Conservation (phyloP, 2,797 vertebrate genomes). For the Anguilla anguilla region DNA sequence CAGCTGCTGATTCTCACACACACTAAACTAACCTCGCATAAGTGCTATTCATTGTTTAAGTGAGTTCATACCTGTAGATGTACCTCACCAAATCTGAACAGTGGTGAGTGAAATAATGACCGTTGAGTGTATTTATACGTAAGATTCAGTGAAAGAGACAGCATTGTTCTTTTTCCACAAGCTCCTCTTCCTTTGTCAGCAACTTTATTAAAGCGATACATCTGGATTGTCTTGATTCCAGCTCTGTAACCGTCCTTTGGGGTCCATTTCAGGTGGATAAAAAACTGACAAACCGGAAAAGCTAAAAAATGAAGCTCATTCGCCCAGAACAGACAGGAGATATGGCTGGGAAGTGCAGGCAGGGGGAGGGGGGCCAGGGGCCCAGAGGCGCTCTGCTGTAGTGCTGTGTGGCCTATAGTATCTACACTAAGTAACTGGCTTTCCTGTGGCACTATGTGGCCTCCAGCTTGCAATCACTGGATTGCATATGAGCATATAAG, state of each 20-base stretch:
- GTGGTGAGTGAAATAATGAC: background rate
- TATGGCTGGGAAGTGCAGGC: too few species aligned
- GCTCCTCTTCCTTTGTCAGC: background rate
- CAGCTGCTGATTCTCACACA: background rate
- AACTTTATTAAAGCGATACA: background rate
- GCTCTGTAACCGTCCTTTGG: background rate
- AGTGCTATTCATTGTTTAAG: conserved; percentile 3
- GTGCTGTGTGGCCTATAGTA: background rate
- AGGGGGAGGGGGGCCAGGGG: background rate
- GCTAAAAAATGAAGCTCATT: background rate
- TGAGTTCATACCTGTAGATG: background rate
- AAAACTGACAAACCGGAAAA: background rate
- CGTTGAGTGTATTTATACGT: background rate
- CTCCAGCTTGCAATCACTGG: background rate
- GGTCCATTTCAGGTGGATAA: background rate
- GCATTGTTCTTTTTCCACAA: background rate
- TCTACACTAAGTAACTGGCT: background rate
- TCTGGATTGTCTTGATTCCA: background rate
- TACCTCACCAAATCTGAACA: background rate
- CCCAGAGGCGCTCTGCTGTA: background rate
- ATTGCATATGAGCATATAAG: background rate
- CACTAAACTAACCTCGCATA: background rate
- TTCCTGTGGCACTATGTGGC: background rate
- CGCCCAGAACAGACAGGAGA: too few species aligned
- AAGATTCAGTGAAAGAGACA: background rate